Base-by-base conservation (phyloP, 1,140 invertebrate genomes). In the Anagrus nilaparvatae region DNA sequence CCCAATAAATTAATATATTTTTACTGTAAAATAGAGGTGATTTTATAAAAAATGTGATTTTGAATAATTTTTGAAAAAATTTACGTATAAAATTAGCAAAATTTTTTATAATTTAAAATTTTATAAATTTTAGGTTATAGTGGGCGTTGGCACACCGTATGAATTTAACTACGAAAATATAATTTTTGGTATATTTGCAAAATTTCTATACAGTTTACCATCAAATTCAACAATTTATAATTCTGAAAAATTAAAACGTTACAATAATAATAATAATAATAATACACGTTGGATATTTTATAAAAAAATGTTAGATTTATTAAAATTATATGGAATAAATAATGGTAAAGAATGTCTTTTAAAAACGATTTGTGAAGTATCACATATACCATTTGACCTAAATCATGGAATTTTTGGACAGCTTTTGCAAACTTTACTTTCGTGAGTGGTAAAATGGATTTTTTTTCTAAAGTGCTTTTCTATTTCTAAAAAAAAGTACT, bases 81-180 rank as follows among this genome's bases (percentile, higher is more conserved):
- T 8, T 42, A 34, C 41, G 16, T n/a, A n/a, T n/a, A n/a, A n/a
- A n/a, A n/a, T n/a, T n/a, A n/a, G n/a, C n/a, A n/a, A n/a, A n/a
- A n/a, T n/a, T n/a, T n/a, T n/a, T n/a, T n/a, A n/a, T n/a, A n/a
- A n/a, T n/a, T n/a, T n/a, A n/a, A n/a, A n/a, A n/a, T n/a, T n/a
- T n/a, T n/a, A n/a, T n/a, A n/a, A n/a, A n/a, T n/a, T n/a, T n/a
- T n/a, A 81, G 77, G 60, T 77, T 28, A 80, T 81, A 58, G 70
- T 78, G 24, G 79, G 78, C 43, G 52, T 80, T 29, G 78, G 78
- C 48, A 70, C 79, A 20, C 79, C 79, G 2, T 58, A 81, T 8
- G 75, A 79, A 56, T 53, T 80, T 23, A 71, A 77, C 43, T 67
- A 71, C 37, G 69, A 74, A 35, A 73, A 72, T 36, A 68, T 80